These are phyloP conservation scores for Platycnemis pennipes DNA, from an alignment of 2,888 invertebrate species.

Conservation along the genomic window DNA sequence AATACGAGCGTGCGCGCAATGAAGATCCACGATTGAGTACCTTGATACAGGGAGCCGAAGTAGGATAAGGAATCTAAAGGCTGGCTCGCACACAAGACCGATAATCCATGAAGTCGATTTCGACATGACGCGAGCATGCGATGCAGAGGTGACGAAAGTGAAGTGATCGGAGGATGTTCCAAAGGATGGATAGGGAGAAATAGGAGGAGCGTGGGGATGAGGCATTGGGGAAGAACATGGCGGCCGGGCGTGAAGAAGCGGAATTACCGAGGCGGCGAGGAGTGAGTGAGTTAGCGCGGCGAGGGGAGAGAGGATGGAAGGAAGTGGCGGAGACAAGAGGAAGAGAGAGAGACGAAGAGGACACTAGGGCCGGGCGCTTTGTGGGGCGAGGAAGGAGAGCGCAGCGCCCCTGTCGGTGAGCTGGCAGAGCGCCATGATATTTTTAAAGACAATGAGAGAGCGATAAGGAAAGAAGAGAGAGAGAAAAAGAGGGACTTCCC, in stretches of 20 bases:
- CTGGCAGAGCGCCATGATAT: slow-evolving; percentile 61
- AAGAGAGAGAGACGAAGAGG: neutral
- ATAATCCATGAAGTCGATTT: neutral
- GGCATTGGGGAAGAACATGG: neutral
- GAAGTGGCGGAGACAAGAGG: neutral
- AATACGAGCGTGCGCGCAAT: no score
- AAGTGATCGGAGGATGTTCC: neutral
- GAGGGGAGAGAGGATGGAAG: neutral
- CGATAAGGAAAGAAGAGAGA: neutral
- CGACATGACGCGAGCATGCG: neutral
- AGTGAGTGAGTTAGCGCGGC: neutral
- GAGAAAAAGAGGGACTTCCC: neutral
- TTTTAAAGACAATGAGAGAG: slow-evolving; percentile 66
- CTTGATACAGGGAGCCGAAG: no score
- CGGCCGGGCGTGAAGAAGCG: neutral
- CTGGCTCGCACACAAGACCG: no score
- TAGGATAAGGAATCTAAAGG: no score
- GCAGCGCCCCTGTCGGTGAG: neutral
- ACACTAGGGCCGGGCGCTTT: neutral
- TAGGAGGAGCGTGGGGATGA: neutral
- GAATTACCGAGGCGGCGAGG: neutral
- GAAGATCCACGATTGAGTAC: no score
- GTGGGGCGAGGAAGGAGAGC: neutral
- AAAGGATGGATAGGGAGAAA: neutral
- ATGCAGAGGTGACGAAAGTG: neutral